Evolutionary conservation across 2,113 vertebrate genomes (phyloP).

Genomic region (Merops nubicus): DNA sequence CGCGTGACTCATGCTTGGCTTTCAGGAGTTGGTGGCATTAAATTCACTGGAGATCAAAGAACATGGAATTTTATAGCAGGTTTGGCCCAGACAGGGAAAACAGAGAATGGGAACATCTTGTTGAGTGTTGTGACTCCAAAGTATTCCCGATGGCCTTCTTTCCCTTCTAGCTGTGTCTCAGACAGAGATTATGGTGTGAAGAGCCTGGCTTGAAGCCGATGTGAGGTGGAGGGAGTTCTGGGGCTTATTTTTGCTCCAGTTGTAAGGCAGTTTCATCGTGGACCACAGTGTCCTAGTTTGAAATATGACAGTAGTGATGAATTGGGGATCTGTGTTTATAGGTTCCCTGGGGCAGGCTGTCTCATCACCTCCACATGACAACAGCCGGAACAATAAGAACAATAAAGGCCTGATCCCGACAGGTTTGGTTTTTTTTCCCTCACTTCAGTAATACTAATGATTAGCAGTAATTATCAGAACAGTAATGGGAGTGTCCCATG

Average conservation of each 20-base stretch:
- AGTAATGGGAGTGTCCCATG: conserved; percentile 57
- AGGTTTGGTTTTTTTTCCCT: background rate
- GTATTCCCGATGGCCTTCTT: background rate
- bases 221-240: background rate
- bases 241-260: background rate
- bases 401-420: background rate
- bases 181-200: background rate
- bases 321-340: background rate
- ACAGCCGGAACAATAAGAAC: conserved; percentile 4
- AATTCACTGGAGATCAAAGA: conserved; percentile 29
- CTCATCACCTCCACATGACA: conserved; percentile 37
- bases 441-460: conserved; percentile 49
- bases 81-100: background rate
- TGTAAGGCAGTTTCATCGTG: background rate
- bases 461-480: conserved; percentile 61
- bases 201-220: background rate
- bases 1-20: background rate
- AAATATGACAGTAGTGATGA: background rate
- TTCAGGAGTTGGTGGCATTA: background rate
- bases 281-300: conserved; percentile 24
- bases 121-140: background rate
- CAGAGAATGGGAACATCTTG: background rate
- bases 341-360: conserved; percentile 17
- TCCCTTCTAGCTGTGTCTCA: background rate
- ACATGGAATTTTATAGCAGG: background rate